Percentiles rank a stretch among this genome's conserved stretches.
phyloP scores from a whole-genome alignment of 2,797 vertebrate genomes.

The Tympanoctomys barrerae region DNA sequence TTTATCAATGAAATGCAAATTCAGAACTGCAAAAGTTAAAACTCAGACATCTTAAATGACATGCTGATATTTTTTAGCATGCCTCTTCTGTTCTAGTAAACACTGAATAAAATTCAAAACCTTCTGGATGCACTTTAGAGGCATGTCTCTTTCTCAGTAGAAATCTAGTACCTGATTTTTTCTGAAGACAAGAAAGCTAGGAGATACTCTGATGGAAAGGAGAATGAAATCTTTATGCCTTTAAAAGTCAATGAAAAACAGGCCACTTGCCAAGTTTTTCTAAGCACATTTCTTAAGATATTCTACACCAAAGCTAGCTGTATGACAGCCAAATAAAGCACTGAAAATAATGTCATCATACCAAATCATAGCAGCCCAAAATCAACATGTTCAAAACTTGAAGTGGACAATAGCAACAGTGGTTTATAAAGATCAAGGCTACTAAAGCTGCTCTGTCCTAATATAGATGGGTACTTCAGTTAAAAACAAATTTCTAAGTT shows the following conservation, averaged over 20 bases:
- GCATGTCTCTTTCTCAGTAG: background rate
- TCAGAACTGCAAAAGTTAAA: background rate
- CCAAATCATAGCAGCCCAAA: background rate
- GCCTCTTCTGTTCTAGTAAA: background rate
- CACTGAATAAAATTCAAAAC: background rate
- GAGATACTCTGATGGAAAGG: background rate
- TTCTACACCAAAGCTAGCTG: background rate
- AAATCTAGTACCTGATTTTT: background rate
- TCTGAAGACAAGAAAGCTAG: constrained; percentile 6
- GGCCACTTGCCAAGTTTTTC: background rate
- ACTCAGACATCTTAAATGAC: background rate
- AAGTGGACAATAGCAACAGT: constrained; percentile 37
- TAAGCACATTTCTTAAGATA: background rate
- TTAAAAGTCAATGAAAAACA: background rate
- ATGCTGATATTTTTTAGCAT: background rate
- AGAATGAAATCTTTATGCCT: background rate
- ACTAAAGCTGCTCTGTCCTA: background rate
- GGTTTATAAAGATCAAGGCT: background rate
- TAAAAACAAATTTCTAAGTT: constrained; percentile 22
- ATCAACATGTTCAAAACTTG: background rate
- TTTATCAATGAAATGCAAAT: background rate
- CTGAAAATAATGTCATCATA: constrained; percentile 28
- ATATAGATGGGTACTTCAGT: background rate
- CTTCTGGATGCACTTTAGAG: background rate
- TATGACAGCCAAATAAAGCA: background rate